Evolutionary conservation across 2,797 vertebrate genomes (phyloP).

Genomic region (Ataeniobius toweri): DNA sequence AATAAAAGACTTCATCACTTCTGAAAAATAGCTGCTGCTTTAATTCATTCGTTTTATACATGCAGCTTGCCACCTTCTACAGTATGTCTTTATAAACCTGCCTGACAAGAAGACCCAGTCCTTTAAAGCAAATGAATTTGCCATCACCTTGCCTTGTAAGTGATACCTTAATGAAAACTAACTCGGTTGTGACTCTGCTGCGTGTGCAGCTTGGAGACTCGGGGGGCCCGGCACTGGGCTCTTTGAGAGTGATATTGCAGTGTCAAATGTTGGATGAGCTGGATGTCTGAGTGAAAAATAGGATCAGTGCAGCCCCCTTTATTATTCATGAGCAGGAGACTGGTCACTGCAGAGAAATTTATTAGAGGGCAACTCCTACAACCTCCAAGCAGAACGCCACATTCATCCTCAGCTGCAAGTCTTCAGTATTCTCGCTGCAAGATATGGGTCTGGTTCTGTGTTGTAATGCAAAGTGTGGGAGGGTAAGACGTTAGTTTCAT

Average conservation of each 20-base stretch:
- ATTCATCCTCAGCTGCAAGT: constrained; percentile 14
- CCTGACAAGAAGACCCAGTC: constrained; percentile 20
- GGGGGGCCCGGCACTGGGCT: constrained; percentile 8
- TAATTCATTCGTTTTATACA: constrained; percentile 2
- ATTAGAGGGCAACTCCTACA: constrained; percentile 55
- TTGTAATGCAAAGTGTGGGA: not conserved
- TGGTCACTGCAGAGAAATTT: constrained; percentile 61
- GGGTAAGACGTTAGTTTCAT: not conserved
- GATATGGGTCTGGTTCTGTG: constrained; percentile 6
- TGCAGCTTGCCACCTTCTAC: constrained; percentile 15
- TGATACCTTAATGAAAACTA: constrained; percentile 44
- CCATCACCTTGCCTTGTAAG: constrained; percentile 33
- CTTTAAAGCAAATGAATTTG: constrained; percentile 46
- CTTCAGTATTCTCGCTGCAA: constrained; percentile 3
- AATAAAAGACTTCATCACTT: constrained; percentile 1
- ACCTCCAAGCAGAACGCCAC: constrained; percentile 40
- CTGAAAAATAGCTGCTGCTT: constrained; percentile 1
- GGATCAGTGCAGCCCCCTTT: constrained; percentile 56
- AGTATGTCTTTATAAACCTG: constrained; percentile 34
- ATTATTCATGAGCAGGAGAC: constrained; percentile 69
- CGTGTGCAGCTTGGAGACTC: constrained; percentile 15
- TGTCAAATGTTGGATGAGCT: constrained; percentile 56
- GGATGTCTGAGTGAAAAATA: constrained; percentile 56
- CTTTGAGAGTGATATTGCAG: constrained; percentile 46
- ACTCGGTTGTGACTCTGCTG: constrained; percentile 26